phyloP scores from a whole-genome alignment of 2,797 vertebrate species.

The Zalophus californianus region DNA sequence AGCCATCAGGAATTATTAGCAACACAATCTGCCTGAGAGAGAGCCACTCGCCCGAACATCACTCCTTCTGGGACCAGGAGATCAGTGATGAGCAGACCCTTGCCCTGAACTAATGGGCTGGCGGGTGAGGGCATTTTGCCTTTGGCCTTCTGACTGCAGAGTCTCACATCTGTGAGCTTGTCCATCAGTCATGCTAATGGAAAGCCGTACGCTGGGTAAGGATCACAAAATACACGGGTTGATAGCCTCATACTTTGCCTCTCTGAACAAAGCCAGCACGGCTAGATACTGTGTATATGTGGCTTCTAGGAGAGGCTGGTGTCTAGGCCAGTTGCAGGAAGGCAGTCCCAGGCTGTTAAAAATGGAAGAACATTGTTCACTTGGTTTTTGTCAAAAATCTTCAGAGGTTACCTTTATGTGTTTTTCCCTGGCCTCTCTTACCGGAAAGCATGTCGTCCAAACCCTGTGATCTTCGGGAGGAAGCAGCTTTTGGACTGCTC shows the following conservation, averaged over 20 bases:
- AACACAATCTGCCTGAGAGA: neutral
- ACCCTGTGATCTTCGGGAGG: conserved; percentile 64
- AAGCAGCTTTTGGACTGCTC: conserved; percentile 42
- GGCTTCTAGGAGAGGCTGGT: neutral
- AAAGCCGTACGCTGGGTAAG: neutral
- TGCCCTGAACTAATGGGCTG: conserved; percentile 6
- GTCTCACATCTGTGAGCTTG: neutral
- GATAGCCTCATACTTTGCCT: neutral
- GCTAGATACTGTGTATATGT: accelerated
- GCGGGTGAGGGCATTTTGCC: neutral
- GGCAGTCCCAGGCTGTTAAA: neutral
- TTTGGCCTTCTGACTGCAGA: neutral
- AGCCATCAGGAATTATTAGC: neutral
- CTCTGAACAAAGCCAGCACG: neutral
- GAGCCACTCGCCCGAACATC: neutral
- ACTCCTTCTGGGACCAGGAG: conserved; percentile 19
- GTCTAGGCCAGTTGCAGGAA: neutral
- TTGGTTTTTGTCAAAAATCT: neutral
- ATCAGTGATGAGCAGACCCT: neutral
- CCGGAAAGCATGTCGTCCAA: conserved; percentile 34
- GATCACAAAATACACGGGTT: neutral
- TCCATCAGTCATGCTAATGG: neutral
- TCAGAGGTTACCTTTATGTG: neutral
- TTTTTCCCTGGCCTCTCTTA: conserved; percentile 60
- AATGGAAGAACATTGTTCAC: neutral